These are phyloP conservation scores for Agelastica alni DNA, from an alignment of 2,888 invertebrate species.

Conservation along the genomic window DNA sequence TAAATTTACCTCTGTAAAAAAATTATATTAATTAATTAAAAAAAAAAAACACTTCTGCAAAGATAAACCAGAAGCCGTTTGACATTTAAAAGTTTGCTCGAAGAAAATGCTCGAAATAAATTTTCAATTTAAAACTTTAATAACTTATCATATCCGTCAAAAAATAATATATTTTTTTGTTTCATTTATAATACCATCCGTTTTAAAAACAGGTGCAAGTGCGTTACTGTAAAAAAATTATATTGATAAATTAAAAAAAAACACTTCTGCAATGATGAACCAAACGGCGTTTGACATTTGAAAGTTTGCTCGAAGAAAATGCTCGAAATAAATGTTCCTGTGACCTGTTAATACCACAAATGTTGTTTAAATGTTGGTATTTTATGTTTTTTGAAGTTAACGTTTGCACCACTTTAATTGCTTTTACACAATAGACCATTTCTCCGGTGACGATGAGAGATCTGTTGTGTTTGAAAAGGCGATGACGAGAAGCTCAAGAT, in stretches of 20 bases:
- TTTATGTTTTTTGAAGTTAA: slow-evolving; percentile 15
- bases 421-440: slow-evolving; percentile 10
- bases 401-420: slow-evolving; percentile 14
- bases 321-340: no score
- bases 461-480: slow-evolving; percentile 11
- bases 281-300: neutral
- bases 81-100: neutral
- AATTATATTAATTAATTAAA: neutral
- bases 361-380: slow-evolving; percentile 16
- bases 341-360: slow-evolving; percentile 15
- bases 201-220: no score
- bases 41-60: neutral
- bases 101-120: no score
- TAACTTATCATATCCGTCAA: no score
- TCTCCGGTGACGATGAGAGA: slow-evolving; percentile 8
- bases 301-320: neutral
- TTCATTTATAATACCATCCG: no score
- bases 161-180: no score
- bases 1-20: no score
- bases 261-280: neutral
- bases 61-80: slow-evolving; percentile 1
- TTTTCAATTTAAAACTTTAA: no score
- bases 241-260: neutral
- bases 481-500: slow-evolving; percentile 14
- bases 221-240: no score